Conservation (phyloP, 1,140 invertebrate genomes). For the Trichogramma pretiosum region DNA sequence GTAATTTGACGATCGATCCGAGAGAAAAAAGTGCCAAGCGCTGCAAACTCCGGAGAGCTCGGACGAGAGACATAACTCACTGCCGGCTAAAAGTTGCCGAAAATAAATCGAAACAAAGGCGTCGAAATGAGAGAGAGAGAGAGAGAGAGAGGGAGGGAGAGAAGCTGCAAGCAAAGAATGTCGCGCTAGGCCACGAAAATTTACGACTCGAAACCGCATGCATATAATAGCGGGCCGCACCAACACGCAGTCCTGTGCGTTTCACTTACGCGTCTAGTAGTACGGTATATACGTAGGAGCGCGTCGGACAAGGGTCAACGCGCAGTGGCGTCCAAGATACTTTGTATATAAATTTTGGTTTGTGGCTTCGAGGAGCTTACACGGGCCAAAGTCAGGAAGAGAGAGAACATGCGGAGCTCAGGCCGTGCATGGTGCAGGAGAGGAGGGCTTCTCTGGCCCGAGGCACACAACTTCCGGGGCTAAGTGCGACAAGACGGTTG, state of each 20-base stretch:
- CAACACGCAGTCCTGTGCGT: too few species aligned
- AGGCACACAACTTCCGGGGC: slow-evolving; percentile 3
- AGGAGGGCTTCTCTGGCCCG: background rate
- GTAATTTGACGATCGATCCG: too few species aligned
- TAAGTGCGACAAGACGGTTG: slow-evolving; percentile 3
- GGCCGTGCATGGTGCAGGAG: background rate
- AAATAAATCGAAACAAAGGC: background rate
- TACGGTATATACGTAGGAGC: background rate
- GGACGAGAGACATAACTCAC: too few species aligned
- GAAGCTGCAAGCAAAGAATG: background rate
- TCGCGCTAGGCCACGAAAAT: slow-evolving; percentile 23
- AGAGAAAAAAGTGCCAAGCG: too few species aligned
- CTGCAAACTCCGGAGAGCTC: too few species aligned
- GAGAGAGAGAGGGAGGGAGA: background rate
- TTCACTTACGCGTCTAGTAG: slow-evolving; percentile 33
- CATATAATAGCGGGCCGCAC: too few species aligned
- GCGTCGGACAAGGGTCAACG: slow-evolving; percentile 20
- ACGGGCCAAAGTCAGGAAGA: background rate
- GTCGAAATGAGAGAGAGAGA: too few species aligned
- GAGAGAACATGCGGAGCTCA: background rate
- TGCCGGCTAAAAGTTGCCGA: too few species aligned
- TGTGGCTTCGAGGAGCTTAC: slow-evolving; percentile 5
- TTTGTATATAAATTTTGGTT: slow-evolving; percentile 44
- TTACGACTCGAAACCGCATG: slow-evolving; percentile 35
- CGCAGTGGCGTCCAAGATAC: slow-evolving; percentile 30